Conservation (phyloP, 2,888 invertebrate species). For the Teleiodes luculella region DNA sequence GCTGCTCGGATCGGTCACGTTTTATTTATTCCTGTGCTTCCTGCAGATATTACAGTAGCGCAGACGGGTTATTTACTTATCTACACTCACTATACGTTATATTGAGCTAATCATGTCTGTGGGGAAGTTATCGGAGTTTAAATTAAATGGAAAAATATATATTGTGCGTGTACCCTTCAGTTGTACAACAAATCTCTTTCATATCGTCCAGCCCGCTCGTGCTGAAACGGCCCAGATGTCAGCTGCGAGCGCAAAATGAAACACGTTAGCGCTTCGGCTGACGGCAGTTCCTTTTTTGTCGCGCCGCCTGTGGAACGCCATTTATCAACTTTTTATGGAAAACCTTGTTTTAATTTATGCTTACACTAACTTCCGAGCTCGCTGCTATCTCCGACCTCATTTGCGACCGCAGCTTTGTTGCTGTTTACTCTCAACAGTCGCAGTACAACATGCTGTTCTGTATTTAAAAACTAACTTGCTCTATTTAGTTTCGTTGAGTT, state of each 20-base stretch:
- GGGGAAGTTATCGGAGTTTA: too few relatives aligned
- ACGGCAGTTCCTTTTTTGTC: constrained; percentile 70
- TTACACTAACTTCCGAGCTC: constrained; percentile 65
- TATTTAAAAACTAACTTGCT: constrained; percentile 42
- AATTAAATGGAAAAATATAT: too few relatives aligned
- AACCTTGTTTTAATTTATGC: constrained; percentile 77
- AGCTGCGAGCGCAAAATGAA: constrained; percentile 67
- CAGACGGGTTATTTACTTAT: too few relatives aligned
- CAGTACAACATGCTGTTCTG: constrained; percentile 35
- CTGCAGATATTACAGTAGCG: too few relatives aligned
- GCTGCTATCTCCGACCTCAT: constrained; percentile 70
- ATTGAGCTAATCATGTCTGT: too few relatives aligned
- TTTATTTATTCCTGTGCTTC: too few relatives aligned
- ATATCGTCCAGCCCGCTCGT: constrained; percentile 29
- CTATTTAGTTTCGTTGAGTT: constrained; percentile 32
- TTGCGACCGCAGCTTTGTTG: constrained; percentile 61
- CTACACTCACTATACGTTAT: too few relatives aligned
- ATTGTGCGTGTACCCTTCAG: background rate
- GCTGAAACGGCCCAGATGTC: constrained; percentile 67
- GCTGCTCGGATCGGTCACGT: too few relatives aligned
- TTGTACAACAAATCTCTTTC: constrained; percentile 2
- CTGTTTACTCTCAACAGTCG: constrained; percentile 46
- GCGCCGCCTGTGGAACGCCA: constrained; percentile 66
- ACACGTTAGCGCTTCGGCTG: constrained; percentile 68
- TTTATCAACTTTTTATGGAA: constrained; percentile 77